Evolutionary conservation across 2,888 invertebrate genomes (phyloP).

Genomic region (Drosophila emarginata): DNA sequence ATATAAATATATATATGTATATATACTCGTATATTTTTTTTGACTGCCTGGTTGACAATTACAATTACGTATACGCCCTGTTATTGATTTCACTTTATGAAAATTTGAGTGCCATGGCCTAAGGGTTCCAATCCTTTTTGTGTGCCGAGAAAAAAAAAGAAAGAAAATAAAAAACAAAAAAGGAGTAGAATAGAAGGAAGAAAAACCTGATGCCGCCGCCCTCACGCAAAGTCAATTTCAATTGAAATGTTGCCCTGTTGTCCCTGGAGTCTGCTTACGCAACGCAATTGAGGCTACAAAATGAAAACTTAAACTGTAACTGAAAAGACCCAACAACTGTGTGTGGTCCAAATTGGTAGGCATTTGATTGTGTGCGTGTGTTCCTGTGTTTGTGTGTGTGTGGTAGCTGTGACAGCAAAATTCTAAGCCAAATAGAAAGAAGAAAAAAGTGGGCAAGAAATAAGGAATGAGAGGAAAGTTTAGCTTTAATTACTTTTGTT

Average conservation of each 20-base stretch:
- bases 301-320: constrained; percentile 33
- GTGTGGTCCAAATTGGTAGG: constrained; percentile 1
- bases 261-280: constrained; percentile 53
- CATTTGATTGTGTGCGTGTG: constrained; percentile 31
- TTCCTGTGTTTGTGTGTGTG: background rate
- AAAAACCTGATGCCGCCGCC: constrained; percentile 45
- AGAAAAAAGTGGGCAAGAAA: constrained; percentile 22
- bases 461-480: constrained; percentile 37
- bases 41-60: constrained; percentile 36
- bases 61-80: constrained; percentile 42
- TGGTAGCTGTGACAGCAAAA: constrained; percentile 54
- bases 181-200: background rate
- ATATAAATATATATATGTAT: too few species aligned
- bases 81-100: constrained; percentile 32
- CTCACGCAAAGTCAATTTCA: constrained; percentile 63
- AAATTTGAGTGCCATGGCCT: background rate
- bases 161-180: too few species aligned
- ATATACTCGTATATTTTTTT: constrained; percentile 12
- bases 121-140: constrained; percentile 16
- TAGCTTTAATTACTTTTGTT: constrained; percentile 65
- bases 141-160: background rate
- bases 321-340: constrained; percentile 20
- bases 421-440: constrained; percentile 30
- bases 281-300: constrained; percentile 38
- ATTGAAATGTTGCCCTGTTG: constrained; percentile 18